phyloP scores from a whole-genome alignment of 2,113 vertebrate genomes.

The Natator depressus region DNA sequence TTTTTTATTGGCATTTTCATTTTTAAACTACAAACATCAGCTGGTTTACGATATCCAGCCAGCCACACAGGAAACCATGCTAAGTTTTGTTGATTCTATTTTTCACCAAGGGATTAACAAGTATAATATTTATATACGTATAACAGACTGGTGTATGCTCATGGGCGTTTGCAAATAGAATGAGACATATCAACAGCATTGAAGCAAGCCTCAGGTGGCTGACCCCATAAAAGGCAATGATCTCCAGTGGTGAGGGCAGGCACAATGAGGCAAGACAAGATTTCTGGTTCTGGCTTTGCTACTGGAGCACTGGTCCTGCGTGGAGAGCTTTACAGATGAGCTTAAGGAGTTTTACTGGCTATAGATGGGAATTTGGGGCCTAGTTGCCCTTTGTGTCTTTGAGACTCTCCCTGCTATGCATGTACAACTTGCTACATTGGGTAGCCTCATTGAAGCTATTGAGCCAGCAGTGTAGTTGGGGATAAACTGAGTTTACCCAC shows the following conservation, averaged over 20 bases:
- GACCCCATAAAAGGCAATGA: not conserved
- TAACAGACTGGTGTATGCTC: not conserved
- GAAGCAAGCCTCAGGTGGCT: not conserved
- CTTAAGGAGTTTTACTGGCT: fast-evolving
- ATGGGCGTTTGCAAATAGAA: not conserved
- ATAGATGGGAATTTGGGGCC: not conserved
- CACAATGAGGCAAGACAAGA: not conserved
- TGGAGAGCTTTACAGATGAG: not conserved
- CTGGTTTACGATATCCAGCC: conserved; percentile 33
- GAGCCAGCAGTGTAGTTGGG: not conserved
- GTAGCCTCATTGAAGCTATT: not conserved
- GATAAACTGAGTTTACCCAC: no score
- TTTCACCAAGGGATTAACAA: conserved; percentile 23
- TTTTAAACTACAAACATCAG: conserved; percentile 56
- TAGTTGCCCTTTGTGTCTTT: not conserved
- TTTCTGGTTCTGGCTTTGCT: not conserved
- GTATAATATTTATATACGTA: conserved; percentile 35
- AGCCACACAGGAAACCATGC: conserved; percentile 41
- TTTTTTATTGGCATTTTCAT: conserved; percentile 56
- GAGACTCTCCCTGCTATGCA: not conserved
- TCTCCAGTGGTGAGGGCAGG: fast-evolving
- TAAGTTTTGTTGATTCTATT: conserved; percentile 40
- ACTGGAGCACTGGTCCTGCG: not conserved
- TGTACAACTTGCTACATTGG: not conserved
- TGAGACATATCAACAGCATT: not conserved